Evolutionary conservation across 2,888 invertebrate species (phyloP).

Genomic region (Colostygia pectinataria): DNA sequence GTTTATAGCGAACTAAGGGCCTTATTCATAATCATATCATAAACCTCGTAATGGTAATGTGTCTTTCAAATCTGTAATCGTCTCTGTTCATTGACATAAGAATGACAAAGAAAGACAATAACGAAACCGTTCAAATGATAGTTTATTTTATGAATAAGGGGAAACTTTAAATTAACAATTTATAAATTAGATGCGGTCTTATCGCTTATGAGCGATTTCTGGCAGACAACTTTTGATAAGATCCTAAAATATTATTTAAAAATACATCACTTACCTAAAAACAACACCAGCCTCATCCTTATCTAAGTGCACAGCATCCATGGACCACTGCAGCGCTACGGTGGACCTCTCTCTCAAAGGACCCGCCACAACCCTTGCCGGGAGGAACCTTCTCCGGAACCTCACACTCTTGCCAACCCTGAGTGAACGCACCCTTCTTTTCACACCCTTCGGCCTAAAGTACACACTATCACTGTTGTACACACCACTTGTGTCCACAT

Average conservation of each 20-base stretch:
- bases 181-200: no score
- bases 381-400: constrained; percentile 57
- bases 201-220: no score
- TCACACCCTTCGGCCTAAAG: constrained; percentile 58
- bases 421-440: constrained; percentile 54
- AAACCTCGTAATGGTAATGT: no score
- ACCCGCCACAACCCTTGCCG: constrained; percentile 66
- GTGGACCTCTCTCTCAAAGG: constrained; percentile 52
- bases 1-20: constrained; percentile 1
- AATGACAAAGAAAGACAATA: no score
- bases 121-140: no score
- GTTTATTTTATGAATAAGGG: no score
- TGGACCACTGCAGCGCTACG: constrained; percentile 67
- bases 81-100: no score
- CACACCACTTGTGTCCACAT: constrained; percentile 3
- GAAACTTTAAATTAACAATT: no score
- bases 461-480: constrained; percentile 44
- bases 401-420: constrained; percentile 50
- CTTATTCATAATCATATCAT: no score
- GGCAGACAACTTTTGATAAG: no score
- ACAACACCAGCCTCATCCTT: constrained; percentile 67
- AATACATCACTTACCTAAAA: constrained; percentile 82
- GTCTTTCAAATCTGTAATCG: no score
- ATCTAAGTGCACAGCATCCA: constrained; percentile 65
- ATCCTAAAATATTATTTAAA: no score